These are phyloP conservation scores for Seira musarum DNA, from an alignment of 2,888 invertebrate species.

Conservation along the genomic window DNA sequence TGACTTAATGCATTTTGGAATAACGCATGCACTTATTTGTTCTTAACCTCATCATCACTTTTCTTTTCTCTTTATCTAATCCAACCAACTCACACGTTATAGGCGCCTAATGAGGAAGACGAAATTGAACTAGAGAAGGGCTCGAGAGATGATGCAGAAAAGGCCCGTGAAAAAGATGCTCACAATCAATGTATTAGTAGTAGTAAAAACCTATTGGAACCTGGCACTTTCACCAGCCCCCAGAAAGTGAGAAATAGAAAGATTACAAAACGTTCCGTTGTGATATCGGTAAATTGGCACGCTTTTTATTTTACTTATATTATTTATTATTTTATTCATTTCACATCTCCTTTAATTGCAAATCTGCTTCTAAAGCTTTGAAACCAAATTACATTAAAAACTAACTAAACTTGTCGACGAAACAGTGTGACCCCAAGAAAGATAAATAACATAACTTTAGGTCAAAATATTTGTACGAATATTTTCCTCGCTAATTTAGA, in stretches of 20 bases:
- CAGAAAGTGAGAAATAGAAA: constrained; percentile 60
- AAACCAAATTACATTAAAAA: too few relatives aligned
- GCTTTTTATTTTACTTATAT: constrained; percentile 34
- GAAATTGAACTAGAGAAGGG: constrained; percentile 17
- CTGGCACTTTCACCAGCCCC: constrained; percentile 32
- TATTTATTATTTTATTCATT: constrained; percentile 28
- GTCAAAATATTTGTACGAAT: constrained; percentile 4
- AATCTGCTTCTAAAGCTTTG: too few relatives aligned
- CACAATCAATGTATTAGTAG: constrained; percentile 14
- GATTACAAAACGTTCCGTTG: constrained; percentile 53
- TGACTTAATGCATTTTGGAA: too few relatives aligned
- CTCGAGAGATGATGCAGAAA: constrained; percentile 27
- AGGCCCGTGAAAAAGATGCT: constrained; percentile 33
- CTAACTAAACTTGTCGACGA: too few relatives aligned
- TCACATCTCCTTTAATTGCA: too few relatives aligned
- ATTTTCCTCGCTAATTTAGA: constrained; percentile 13
- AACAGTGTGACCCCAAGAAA: too few relatives aligned
- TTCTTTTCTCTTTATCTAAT: neutral
- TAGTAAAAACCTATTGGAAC: constrained; percentile 47
- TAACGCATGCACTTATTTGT: neutral
- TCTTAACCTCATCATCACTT: neutral
- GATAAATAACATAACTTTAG: too few relatives aligned
- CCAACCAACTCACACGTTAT: neutral
- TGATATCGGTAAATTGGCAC: constrained; percentile 49
- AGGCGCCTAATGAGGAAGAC: constrained; percentile 44